Conservation (phyloP, 2,797 vertebrate species). For the Alfaro cultratus region DNA sequence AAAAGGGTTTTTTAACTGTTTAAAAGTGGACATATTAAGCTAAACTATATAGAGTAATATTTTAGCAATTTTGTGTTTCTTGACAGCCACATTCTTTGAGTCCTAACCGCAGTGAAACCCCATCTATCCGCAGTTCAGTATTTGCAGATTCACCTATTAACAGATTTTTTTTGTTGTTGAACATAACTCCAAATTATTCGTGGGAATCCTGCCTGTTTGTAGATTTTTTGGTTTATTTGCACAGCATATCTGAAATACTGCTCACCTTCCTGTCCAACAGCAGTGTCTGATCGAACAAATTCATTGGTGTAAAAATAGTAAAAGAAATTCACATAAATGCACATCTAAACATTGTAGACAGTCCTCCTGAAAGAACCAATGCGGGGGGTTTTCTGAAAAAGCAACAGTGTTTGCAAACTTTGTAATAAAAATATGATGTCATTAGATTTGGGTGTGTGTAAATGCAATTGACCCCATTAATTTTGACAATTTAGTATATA, state of each 20-base stretch:
- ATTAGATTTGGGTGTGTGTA: background rate
- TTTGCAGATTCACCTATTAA: background rate
- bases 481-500: background rate
- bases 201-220: background rate
- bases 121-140: background rate
- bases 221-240: background rate
- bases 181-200: background rate
- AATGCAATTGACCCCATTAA: background rate
- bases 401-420: background rate
- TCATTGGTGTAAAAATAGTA: background rate
- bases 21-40: background rate
- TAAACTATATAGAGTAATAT: background rate
- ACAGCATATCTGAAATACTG: background rate
- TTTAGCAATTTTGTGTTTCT: background rate
- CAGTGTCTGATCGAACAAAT: background rate
- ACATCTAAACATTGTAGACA: background rate
- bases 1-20: background rate
- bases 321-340: background rate
- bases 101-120: background rate
- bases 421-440: background rate
- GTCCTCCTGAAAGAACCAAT: no score
- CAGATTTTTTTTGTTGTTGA: background rate
- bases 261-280: background rate
- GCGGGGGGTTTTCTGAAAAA: background rate
- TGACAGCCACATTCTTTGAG: background rate